These are phyloP conservation scores for Scaptomyza montana DNA, from an alignment of 1,140 invertebrate genomes.

Conservation along the genomic window DNA sequence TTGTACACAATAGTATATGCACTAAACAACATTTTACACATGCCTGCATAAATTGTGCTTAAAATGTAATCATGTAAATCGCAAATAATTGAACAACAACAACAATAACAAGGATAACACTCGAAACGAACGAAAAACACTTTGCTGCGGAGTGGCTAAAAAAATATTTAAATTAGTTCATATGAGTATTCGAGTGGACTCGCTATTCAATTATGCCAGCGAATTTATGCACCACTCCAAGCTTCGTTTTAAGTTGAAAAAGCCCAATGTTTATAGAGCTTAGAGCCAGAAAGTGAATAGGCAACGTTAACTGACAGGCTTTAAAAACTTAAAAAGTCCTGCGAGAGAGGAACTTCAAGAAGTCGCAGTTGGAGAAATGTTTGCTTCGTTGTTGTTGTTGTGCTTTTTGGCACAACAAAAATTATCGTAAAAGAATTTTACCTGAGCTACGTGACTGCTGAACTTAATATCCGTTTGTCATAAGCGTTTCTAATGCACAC, in stretches of 20 bases:
- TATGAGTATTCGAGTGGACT: conserved; percentile 31
- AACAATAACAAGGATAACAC: conserved; percentile 14
- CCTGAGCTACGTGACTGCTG: conserved; percentile 79
- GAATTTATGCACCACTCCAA: conserved; percentile 1
- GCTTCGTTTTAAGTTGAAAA: background rate
- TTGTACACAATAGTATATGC: conserved; percentile 2
- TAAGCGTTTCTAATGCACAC: conserved; percentile 79
- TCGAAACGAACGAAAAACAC: conserved; percentile 15
- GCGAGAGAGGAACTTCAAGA: background rate
- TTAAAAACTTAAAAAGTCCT: too few relatives aligned
- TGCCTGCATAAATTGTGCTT: conserved; percentile 69
- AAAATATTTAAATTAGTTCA: conserved; percentile 26
- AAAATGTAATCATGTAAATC: conserved; percentile 74
- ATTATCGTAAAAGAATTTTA: conserved; percentile 83
- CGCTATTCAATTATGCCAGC: conserved; percentile 29
- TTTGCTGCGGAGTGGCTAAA: background rate
- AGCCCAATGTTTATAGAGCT: background rate
- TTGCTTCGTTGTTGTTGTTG: conserved; percentile 27
- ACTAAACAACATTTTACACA: conserved; percentile 57
- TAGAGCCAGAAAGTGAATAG: too few relatives aligned
- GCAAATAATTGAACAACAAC: conserved; percentile 65
- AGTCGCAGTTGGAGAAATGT: background rate
- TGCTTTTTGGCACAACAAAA: conserved; percentile 58
- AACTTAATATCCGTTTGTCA: conserved; percentile 83
- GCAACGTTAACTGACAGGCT: too few relatives aligned